Percentiles rank a stretch among this genome's conserved stretches.
Conservation (phyloP, 2,113 vertebrate genomes). For the Climacteris rufus region DNA sequence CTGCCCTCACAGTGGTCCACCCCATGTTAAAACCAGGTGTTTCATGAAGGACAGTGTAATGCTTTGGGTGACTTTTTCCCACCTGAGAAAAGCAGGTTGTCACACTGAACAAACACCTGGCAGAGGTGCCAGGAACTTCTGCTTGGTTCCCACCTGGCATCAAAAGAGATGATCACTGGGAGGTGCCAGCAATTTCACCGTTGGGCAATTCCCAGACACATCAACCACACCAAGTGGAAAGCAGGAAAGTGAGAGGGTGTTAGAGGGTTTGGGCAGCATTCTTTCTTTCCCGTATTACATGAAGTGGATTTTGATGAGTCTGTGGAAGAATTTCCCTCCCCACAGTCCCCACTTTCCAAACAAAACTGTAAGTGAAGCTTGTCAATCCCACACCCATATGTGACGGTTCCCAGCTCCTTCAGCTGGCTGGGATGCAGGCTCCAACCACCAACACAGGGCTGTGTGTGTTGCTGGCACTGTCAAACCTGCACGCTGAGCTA, state of each 20-base stretch:
- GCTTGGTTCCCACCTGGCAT: background rate
- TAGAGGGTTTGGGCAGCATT: slow-evolving; percentile 20
- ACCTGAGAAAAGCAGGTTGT: background rate
- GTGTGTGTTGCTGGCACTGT: background rate
- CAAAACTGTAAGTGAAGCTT: background rate
- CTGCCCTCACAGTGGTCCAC: background rate
- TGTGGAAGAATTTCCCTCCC: background rate
- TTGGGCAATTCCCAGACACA: background rate
- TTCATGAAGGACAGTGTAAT: background rate
- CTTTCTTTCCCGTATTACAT: background rate
- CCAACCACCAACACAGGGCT: background rate
- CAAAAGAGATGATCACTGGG: background rate
- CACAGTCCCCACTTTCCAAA: background rate
- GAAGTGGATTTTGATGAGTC: slow-evolving; percentile 27
- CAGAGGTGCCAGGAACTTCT: background rate
- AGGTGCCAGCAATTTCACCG: background rate
- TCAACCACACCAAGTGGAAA: background rate
- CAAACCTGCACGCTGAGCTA: background rate
- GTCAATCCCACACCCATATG: background rate
- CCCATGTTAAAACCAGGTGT: background rate
- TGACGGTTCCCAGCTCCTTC: background rate
- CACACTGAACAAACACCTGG: fast-evolving
- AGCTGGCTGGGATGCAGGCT: background rate
- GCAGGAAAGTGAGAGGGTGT: slow-evolving; percentile 14
- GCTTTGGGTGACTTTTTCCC: background rate